phyloP scores from a whole-genome alignment of 1,140 invertebrate species.

The Trichogramma pretiosum region DNA sequence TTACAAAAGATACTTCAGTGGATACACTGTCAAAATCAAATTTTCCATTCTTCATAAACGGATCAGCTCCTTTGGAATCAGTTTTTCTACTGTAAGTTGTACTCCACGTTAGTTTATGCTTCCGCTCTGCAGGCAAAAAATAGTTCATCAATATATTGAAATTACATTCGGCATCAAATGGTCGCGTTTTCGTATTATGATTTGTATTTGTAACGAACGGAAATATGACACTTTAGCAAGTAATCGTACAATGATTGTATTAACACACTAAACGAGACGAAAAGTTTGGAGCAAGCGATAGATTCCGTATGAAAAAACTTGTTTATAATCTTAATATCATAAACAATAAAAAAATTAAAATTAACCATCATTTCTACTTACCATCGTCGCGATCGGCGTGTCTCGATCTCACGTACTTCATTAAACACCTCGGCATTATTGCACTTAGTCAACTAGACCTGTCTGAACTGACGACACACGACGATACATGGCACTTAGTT shows the following conservation, averaged over 20 bases:
- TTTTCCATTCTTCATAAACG: too few relatives aligned
- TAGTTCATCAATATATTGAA: too few relatives aligned
- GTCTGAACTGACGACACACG: too few relatives aligned
- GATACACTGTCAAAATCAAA: too few relatives aligned
- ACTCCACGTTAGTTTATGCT: too few relatives aligned
- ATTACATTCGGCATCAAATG: too few relatives aligned
- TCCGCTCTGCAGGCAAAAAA: too few relatives aligned
- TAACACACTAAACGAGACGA: background rate
- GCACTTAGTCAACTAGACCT: too few relatives aligned
- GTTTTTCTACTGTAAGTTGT: too few relatives aligned
- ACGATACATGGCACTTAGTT: too few relatives aligned
- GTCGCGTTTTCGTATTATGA: background rate
- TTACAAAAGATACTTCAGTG: too few relatives aligned
- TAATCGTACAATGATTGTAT: background rate
- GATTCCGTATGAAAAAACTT: background rate
- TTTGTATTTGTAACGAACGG: background rate
- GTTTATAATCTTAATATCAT: background rate
- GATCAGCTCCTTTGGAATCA: too few relatives aligned
- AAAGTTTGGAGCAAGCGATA: background rate
- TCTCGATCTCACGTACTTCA: constrained; percentile 34
- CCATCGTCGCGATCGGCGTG: constrained; percentile 23
- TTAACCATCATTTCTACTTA: constrained; percentile 14
- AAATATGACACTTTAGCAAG: background rate
- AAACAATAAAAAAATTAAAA: background rate
- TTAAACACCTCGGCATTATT: constrained; percentile 35